A percentile compares a stretch with the other conserved stretches of the same genome.
Conservation (phyloP, 2,888 invertebrate species). For the Epsilonema sp. region DNA sequence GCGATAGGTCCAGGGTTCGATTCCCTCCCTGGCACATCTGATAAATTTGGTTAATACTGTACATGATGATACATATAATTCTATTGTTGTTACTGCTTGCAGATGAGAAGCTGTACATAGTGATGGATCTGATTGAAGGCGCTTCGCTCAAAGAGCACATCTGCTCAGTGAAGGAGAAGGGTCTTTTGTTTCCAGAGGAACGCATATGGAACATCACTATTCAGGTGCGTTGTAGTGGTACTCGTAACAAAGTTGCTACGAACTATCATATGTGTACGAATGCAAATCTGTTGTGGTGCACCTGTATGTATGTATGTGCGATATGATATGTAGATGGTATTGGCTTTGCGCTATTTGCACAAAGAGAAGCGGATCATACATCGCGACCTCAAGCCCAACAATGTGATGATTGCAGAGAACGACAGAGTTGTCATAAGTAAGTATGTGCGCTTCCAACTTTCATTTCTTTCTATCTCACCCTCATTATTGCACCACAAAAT, state of each 20-base stretch:
- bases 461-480: no score
- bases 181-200: constrained; percentile 28
- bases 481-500: constrained; percentile 7
- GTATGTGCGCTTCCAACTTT: no score
- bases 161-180: constrained; percentile 32
- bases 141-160: constrained; percentile 33
- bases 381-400: constrained; percentile 18
- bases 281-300: no score
- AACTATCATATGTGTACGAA: no score
- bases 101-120: constrained; percentile 32
- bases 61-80: no score
- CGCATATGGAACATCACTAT: constrained; percentile 34
- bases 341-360: constrained; percentile 34
- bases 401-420: constrained; percentile 16
- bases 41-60: no score
- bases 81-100: no score
- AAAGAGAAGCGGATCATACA: constrained; percentile 33
- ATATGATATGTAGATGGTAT: constrained; percentile 29
- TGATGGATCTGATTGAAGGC: constrained; percentile 36
- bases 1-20: no score
- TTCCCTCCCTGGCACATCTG: no score
- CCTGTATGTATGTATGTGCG: no score
- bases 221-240: constrained; percentile 28
- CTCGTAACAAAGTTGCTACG: no score
- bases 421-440: constrained; percentile 15